phyloP scores from a whole-genome alignment of 1,140 invertebrate species.

The Papilio xuthus region DNA sequence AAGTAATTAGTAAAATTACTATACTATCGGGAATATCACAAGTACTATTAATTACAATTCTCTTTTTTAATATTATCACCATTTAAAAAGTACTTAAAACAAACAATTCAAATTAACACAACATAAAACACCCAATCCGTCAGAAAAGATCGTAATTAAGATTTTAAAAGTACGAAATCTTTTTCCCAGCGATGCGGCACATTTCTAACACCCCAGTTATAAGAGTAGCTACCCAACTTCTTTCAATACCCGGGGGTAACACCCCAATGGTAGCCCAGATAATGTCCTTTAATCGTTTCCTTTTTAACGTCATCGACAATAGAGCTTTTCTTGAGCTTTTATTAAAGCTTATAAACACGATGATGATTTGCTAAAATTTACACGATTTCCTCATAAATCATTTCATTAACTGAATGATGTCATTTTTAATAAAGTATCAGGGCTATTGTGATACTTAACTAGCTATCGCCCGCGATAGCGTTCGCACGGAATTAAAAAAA shows the following conservation, averaged over 20 bases:
- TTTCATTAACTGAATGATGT: neutral
- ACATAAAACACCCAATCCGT: conserved; percentile 36
- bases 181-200: neutral
- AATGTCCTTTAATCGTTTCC: conserved; percentile 24
- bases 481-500: too few relatives aligned
- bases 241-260: neutral
- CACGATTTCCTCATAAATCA: neutral
- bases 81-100: neutral
- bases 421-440: neutral
- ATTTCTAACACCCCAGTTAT: neutral
- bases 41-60: neutral
- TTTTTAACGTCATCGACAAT: neutral
- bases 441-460: neutral
- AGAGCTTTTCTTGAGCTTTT: conserved; percentile 17
- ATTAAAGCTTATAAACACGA: neutral
- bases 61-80: neutral
- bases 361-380: neutral
- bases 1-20: neutral
- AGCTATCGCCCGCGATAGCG: too few relatives aligned
- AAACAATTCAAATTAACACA: conserved; percentile 27
- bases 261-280: conserved; percentile 3
- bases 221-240: neutral
- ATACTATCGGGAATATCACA: neutral
- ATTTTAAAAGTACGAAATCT: conserved; percentile 30
- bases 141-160: conserved; percentile 35